Conservation (phyloP, 2,797 vertebrate genomes). For the Pseudomugil gertrudae region DNA sequence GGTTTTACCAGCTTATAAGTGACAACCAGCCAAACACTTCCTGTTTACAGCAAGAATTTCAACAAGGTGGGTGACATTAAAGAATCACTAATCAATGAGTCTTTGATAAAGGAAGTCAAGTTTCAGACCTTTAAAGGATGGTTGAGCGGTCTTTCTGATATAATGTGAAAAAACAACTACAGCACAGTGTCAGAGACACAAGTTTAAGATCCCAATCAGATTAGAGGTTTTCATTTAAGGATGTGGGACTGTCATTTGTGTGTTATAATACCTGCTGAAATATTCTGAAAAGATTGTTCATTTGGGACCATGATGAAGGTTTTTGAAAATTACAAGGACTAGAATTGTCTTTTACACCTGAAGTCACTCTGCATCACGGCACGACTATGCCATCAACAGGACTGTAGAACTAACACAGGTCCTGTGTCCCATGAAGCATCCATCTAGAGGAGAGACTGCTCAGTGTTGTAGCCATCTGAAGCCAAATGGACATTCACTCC, state of each 20-base stretch:
- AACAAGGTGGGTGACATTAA: conserved; percentile 54
- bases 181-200: conserved; percentile 14
- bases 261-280: conserved; percentile 27
- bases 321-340: conserved; percentile 12
- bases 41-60: conserved; percentile 55
- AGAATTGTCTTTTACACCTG: conserved; percentile 11
- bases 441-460: conserved; percentile 18
- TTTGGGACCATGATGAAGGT: conserved; percentile 12
- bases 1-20: conserved; percentile 17
- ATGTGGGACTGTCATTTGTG: conserved; percentile 31
- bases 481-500: conserved; percentile 27
- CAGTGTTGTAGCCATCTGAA: conserved; percentile 6
- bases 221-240: conserved; percentile 46
- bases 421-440: background rate
- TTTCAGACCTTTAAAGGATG: conserved; percentile 10
- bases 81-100: conserved; percentile 19
- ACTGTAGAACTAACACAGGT: background rate
- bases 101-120: conserved; percentile 8
- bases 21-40: conserved; percentile 35
- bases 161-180: conserved; percentile 30
- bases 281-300: conserved; percentile 8
- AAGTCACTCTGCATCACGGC: conserved; percentile 15
- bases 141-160: conserved; percentile 22
- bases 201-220: conserved; percentile 1
- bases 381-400: conserved; percentile 1